Evolutionary conservation across 2,888 invertebrate species (phyloP).

Genomic region (Drosophila meridionalis): DNA sequence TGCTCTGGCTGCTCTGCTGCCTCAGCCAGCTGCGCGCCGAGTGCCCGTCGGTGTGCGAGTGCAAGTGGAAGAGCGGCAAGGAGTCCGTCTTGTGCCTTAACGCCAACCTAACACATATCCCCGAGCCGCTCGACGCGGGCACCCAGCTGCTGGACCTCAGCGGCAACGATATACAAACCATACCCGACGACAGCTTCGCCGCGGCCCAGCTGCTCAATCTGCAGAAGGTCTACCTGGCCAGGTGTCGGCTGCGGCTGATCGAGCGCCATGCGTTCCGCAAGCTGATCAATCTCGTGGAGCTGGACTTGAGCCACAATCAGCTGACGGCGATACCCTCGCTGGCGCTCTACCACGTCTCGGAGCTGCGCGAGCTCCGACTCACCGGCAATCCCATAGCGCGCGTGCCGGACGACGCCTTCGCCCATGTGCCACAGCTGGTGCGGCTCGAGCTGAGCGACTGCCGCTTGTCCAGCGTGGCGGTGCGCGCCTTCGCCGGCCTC

Average conservation of each 20-base stretch:
- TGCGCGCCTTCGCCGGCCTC: conserved; percentile 90
- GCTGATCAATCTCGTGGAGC: conserved; percentile 92
- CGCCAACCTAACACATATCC: conserved; percentile 90
- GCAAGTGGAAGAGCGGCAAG: conserved; percentile 95
- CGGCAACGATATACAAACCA: conserved; percentile 89
- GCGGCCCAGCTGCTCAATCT: conserved; percentile 91
- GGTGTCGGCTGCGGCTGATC: conserved; percentile 89
- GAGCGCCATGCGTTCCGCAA: conserved; percentile 91
- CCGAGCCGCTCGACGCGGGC: conserved; percentile 90
- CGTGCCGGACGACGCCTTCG: conserved; percentile 90
- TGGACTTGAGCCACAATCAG: conserved; percentile 91
- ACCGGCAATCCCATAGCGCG: conserved; percentile 91
- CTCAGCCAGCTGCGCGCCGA: conserved; percentile 86
- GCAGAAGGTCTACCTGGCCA: conserved; percentile 91
- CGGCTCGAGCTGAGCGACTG: conserved; percentile 91
- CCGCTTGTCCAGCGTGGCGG: conserved; percentile 89
- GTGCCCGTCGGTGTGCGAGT: conserved; percentile 92
- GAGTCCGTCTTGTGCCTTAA: conserved; percentile 92
- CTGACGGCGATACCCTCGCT: conserved; percentile 90
- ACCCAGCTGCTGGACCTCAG: conserved; percentile 93
- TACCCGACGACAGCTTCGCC: conserved; percentile 91
- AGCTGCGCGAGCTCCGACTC: conserved; percentile 90
- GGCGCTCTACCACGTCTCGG: conserved; percentile 90
- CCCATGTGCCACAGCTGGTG: conserved; percentile 88
- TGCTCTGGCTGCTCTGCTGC: conserved; percentile 80